phyloP scores from a whole-genome alignment of 2,113 vertebrate species.

The Hystrix brachyura region DNA sequence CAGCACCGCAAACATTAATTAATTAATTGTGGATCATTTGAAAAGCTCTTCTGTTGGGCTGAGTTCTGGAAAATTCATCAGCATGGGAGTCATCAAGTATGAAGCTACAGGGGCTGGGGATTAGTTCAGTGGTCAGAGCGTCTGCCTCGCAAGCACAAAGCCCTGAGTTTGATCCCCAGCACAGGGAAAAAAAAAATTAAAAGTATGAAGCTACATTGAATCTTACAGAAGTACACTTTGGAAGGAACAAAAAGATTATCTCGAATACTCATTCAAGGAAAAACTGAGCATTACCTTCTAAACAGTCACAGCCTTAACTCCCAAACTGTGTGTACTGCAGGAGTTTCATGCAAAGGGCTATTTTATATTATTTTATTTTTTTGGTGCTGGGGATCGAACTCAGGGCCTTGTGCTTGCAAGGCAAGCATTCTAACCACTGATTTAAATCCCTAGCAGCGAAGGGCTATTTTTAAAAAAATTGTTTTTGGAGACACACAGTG shows the following conservation, averaged over 20 bases:
- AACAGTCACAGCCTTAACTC: conserved; percentile 44
- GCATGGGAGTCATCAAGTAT: conserved; percentile 1
- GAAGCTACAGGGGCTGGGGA: conserved; percentile 24
- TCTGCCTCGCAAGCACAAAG: too few relatives aligned
- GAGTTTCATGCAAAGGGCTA: neutral
- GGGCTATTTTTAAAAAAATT: too few relatives aligned
- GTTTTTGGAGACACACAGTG: too few relatives aligned
- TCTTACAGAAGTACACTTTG: conserved; percentile 77
- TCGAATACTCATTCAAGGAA: conserved; percentile 84
- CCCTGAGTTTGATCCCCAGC: too few relatives aligned
- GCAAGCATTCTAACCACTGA: too few relatives aligned
- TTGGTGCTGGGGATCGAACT: too few relatives aligned
- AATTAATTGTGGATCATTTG: neutral
- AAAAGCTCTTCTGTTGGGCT: neutral
- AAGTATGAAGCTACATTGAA: conserved; percentile 58
- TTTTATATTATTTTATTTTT: too few relatives aligned
- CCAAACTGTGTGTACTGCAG: neutral
- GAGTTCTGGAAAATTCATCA: neutral
- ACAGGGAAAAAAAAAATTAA: too few relatives aligned
- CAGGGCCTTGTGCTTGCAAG: too few relatives aligned
- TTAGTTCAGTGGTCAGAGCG: too few relatives aligned
- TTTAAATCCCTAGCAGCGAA: too few relatives aligned
- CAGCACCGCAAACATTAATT: neutral
- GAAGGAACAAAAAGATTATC: conserved; percentile 81
- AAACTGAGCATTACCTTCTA: conserved; percentile 84